Base-by-base conservation (phyloP, 1,140 invertebrate genomes). In the Drosophila saltans region DNA sequence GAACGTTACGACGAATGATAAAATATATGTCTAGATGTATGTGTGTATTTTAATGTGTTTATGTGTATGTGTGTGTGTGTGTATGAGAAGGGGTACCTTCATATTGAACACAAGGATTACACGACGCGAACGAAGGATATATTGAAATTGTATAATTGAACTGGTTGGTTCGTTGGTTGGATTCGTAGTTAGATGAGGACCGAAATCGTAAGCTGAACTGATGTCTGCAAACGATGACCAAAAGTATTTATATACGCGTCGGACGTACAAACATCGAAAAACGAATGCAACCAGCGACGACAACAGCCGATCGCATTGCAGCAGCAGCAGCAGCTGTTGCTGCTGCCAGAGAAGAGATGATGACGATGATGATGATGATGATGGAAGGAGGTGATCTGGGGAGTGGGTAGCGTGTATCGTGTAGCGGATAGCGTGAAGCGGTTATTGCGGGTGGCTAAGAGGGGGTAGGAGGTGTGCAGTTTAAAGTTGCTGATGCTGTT, bases 211-310 rank as follows among this genome's bases (percentile, higher is more conserved):
- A 84, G 81, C 84, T 89, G 85, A 89, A 89, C 85, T 89, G 85
- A 89, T 89, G 85, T 90, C 86, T 90, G 85, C 75, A 90, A 52
- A 81, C 85, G 85, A 89, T 89, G 85, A 90, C 85, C 85, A 89
- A 89, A 89, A 89, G 85, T 90, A 89, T 89, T 89, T 89, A 89
- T 89, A 89, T 89, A 89, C 85, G 85, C 85, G 85, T 71, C 72
- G 72, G 59, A 26, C 56, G 68, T 11, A 66, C 59, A 43, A 69
- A 66, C 67, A 70, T 40, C 77, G 45, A 52, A 21, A 52, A 52
- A 43, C 59, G 81, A 71, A 58, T 48, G 56, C 56, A 36, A 16
- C 65, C 30, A 39, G 21, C 39, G n/a, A 41, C 56, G 52, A 43
- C 72, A 24, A 39, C 70, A 62, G 40, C n/a, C 64, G 69, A 68